Percentiles rank a stretch among this genome's conserved stretches.
phyloP scores from a whole-genome alignment of 2,888 invertebrate genomes.

The Tridacna crocea region DNA sequence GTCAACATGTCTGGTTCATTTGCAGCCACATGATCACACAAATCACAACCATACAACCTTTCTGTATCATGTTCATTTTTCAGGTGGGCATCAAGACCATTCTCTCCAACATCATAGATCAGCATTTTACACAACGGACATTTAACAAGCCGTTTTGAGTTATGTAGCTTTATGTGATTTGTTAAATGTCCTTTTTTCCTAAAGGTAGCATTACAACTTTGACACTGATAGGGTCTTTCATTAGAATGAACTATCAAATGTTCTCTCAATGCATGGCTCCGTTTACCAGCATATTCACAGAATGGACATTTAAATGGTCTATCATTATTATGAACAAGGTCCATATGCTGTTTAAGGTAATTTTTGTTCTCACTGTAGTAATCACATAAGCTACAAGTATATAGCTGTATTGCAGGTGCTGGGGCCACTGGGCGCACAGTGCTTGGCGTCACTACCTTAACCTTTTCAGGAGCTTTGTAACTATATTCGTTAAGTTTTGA shows the following conservation, averaged over 20 bases:
- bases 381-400: conserved; percentile 70
- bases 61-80: conserved; percentile 72
- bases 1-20: conserved; percentile 68
- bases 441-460: not conserved
- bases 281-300: conserved; percentile 83
- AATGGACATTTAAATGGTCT: conserved; percentile 82
- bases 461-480: not conserved
- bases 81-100: conserved; percentile 71
- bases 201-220: conserved; percentile 82
- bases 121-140: conserved; percentile 66
- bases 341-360: conserved; percentile 82
- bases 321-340: conserved; percentile 81
- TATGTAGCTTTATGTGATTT: conserved; percentile 82
- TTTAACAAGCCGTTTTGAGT: conserved; percentile 62
- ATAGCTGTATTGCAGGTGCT: conserved; percentile 39
- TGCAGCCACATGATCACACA: conserved; percentile 76
- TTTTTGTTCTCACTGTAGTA: conserved; percentile 82
- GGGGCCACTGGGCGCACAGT: conserved; percentile 9
- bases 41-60: conserved; percentile 77
- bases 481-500: conserved; percentile 18
- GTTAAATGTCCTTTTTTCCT: conserved; percentile 83
- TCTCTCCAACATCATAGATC: conserved; percentile 63
- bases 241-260: conserved; percentile 82
- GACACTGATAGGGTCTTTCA: conserved; percentile 80
- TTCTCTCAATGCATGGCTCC: conserved; percentile 81